These are phyloP conservation scores for Bujurquina vittata DNA, from an alignment of 2,113 vertebrate genomes.

Conservation along the genomic window DNA sequence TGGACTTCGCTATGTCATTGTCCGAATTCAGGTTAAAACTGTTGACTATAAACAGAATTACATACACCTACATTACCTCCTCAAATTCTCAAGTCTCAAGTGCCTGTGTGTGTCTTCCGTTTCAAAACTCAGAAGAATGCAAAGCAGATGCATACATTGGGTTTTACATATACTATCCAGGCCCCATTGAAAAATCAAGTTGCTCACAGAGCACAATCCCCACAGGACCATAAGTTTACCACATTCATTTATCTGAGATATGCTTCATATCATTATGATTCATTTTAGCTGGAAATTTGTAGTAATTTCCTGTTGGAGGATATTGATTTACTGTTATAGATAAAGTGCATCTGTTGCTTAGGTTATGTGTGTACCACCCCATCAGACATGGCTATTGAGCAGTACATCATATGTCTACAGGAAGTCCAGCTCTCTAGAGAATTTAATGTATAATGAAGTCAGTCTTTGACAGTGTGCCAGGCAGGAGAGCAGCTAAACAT, in stretches of 20 bases:
- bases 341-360: slow-evolving; percentile 14
- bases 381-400: slow-evolving; percentile 12
- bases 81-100: not conserved
- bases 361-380: not conserved
- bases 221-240: not conserved
- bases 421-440: slow-evolving; percentile 37
- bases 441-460: slow-evolving; percentile 56
- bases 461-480: slow-evolving; percentile 50
- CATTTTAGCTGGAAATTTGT: not conserved
- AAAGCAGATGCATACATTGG: not conserved
- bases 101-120: not conserved
- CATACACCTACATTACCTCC: not conserved
- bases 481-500: slow-evolving; percentile 58
- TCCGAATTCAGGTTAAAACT: not conserved
- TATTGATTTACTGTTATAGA: slow-evolving; percentile 23
- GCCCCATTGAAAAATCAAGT: not conserved
- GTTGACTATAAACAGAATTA: not conserved
- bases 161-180: not conserved
- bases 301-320: slow-evolving; percentile 11
- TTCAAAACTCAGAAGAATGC: not conserved
- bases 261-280: not conserved
- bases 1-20: not conserved
- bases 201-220: not conserved
- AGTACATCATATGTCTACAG: slow-evolving; percentile 28
- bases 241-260: not conserved